These are phyloP conservation scores for Rhombomys opimus DNA, from an alignment of 2,113 vertebrate species.

Conservation along the genomic window DNA sequence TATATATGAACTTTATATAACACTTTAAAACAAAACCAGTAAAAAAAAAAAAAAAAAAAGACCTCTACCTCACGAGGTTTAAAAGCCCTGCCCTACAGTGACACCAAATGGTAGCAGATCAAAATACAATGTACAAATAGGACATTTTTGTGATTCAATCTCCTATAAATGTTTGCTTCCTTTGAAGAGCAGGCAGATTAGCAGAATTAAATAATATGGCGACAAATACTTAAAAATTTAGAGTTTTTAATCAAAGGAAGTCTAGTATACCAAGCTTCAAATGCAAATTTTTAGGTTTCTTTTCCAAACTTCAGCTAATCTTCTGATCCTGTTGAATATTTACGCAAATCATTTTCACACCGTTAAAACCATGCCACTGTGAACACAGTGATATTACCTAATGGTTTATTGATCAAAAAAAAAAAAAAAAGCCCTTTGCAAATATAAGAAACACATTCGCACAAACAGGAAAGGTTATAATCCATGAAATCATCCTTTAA, in stretches of 20 bases:
- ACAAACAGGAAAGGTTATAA: not conserved
- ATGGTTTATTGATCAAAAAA: conserved; percentile 66
- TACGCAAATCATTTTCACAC: conserved; percentile 64
- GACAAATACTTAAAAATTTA: conserved; percentile 58
- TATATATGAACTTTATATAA: conserved; percentile 46
- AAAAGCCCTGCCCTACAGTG: conserved; percentile 77
- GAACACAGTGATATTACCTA: conserved; percentile 60
- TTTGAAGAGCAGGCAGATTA: conserved; percentile 65
- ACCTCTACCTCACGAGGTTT: conserved; percentile 29
- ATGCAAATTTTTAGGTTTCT: conserved; percentile 65
- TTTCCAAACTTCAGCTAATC: conserved; percentile 60
- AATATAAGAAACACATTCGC: conserved; percentile 28
- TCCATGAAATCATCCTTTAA: not conserved
- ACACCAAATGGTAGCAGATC: conserved; percentile 71
- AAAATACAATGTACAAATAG: conserved; percentile 63
- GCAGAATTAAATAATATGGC: conserved; percentile 59
- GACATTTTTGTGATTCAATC: conserved; percentile 17
- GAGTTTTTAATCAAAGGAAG: conserved; percentile 70
- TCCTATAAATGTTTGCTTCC: conserved; percentile 11
- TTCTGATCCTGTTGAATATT: conserved; percentile 68
- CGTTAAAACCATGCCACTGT: conserved; percentile 49
- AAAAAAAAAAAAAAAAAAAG: not conserved
- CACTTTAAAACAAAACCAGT: not conserved
- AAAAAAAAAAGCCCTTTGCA: not conserved
- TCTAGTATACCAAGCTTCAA: conserved; percentile 58